Base-by-base conservation (phyloP, 1,140 invertebrate genomes). In the Chironomus striatipennis region DNA sequence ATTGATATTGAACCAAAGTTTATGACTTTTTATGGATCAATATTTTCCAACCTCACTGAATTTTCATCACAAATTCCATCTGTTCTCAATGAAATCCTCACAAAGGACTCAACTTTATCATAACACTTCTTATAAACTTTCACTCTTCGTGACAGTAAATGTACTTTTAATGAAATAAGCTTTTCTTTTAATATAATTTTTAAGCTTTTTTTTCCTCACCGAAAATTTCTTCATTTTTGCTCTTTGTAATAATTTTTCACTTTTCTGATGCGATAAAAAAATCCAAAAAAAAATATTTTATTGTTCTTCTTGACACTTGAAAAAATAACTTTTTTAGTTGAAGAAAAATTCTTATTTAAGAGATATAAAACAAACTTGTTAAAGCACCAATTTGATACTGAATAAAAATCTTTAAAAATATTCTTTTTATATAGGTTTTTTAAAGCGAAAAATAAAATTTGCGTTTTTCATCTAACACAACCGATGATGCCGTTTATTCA, bases 371-470 rank as follows among this genome's bases (percentile, higher is more conserved):
- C 47, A 57, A 57, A n/a, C 47, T 57, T 18, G 18, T 18, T 20
- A 17, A 70, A 70, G 8, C 18, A 10, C 20, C 20, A 20, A 70
- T 70, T 17, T 70, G 65, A 70, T 17, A 70, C 65, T 70, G 18
- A 70, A 18, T 17, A 20, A 9, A 70, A 70, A 70, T 70, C 6
- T 70, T 10, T 21, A 18, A 70, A 7, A 18, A 20, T 10, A 21
- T 18, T 20, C 17, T 70, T 70, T 70, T 70, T 70, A 70, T 70
- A 70, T 70, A 20, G 12, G n/a, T n/a, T n/a, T n/a, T n/a, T n/a
- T n/a, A n/a, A n/a, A n/a, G 47, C 47, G 12, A 12, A 57, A 15
- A 34, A 1, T 12, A 5, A 4, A 47, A 15, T 5, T 57, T 57
- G 47, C 12, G 47, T 15, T 57, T n/a, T 57, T 57, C 47, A 57